Evolutionary conservation across 2,797 vertebrate species (phyloP), one percentile per base, ranked within the genome.

Genomic region (Vultur gryphus): DNA sequence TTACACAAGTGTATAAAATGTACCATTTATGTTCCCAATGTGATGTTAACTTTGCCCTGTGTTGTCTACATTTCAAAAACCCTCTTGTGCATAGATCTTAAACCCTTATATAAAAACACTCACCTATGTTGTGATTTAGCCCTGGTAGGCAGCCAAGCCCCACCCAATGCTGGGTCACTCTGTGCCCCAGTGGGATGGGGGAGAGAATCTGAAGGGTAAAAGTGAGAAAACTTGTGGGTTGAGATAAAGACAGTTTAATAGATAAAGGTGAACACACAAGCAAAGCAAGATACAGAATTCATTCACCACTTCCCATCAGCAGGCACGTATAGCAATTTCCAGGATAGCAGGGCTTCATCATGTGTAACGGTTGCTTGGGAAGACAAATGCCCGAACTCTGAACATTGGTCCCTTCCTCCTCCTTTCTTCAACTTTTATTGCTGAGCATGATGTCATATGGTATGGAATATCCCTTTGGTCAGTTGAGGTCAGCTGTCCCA

Each of bases 11-110:
- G 12, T 65, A 29, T 83, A 55, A 70, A 52, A 75, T 46, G 24
- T 61, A 37, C 9, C 4, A 4, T 44, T 77, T 54, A 4, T 37
- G 1, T 70, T 80, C 33, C 26, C 14, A 35, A 7, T 44, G 44
- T 31, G 21, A 26, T 33, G 43, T 6, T 71, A 9, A 33, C 11
- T 61, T 66, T 65, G 10, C 2, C 8, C 4, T 0, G 0, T 52
- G 18, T 73, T 70, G 9, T 55, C 43, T 77, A 5, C 20, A 19
- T 62, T 10, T 83, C 15, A n/a, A 41, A 64, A 55, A 2, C 3
- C 2, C 9, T 49, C 16, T 62, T 69, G 11, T 28, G 5, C 26
- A 4, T 13, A 52, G 51, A n/a, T n/a, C 54, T 65, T 61, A 29
- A 88, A 26, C 5, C 1, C 20, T 54, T 28, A 5, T 2, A 10